These are phyloP conservation scores for Coptotermes formosanus DNA, from an alignment of 1,140 invertebrate genomes.

Conservation along the genomic window DNA sequence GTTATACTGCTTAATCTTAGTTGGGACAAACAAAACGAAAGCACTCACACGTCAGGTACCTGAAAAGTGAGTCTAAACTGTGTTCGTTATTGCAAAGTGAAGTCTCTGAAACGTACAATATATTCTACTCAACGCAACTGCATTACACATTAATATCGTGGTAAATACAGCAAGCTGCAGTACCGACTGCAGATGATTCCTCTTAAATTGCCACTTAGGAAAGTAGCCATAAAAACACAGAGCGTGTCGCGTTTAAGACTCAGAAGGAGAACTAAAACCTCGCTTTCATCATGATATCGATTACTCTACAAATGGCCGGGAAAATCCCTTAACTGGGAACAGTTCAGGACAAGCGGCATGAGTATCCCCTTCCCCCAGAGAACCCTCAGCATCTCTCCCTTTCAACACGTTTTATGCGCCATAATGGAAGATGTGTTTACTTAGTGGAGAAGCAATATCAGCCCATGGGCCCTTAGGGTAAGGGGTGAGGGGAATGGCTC, in stretches of 20 bases:
- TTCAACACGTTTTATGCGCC: constrained; percentile 15
- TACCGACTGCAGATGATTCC: not conserved
- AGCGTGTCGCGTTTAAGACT: not conserved
- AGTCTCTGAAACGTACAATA: no score
- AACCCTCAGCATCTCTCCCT: not conserved
- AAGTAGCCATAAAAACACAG: not conserved
- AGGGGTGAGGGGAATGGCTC: no score
- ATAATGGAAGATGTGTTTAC: constrained; percentile 19
- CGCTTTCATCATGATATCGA: constrained; percentile 2
- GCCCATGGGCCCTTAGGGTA: not conserved
- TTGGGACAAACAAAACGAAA: no score
- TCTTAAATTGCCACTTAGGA: not conserved
- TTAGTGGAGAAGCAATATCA: constrained; percentile 7
- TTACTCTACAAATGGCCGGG: constrained; percentile 10
- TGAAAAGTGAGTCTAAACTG: no score
- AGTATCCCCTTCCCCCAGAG: not conserved
- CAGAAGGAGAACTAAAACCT: not conserved
- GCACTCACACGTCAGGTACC: no score
- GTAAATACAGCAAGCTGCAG: not conserved
- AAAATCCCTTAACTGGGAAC: constrained; percentile 10
- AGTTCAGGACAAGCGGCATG: not conserved
- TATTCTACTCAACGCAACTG: no score
- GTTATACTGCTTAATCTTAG: no score
- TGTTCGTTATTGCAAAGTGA: no score
- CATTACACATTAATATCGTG: no score